A percentile compares a stretch with the other conserved stretches of the same genome.
phyloP scores from a whole-genome alignment of 1,140 invertebrate species.

The Thaumatotibia leucotreta region DNA sequence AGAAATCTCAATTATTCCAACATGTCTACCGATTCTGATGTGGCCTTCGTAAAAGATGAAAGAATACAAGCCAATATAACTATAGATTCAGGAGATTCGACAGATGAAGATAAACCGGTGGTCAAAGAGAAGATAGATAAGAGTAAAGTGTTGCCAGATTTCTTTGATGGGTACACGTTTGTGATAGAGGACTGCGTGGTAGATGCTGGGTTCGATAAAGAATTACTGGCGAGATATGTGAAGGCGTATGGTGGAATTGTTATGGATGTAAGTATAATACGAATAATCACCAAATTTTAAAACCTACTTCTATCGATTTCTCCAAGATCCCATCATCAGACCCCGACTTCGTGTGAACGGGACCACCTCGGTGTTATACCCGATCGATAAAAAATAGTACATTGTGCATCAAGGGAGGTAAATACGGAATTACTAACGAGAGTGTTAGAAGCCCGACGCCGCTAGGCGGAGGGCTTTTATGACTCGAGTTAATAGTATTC shows the following conservation, averaged over 20 bases:
- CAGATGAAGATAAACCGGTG: conserved; percentile 9
- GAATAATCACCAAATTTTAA: too few relatives aligned
- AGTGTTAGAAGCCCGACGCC: too few relatives aligned
- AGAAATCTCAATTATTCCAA: not conserved
- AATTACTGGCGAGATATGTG: conserved; percentile 38
- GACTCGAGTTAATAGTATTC: too few relatives aligned
- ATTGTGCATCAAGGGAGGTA: too few relatives aligned
- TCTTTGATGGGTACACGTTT: conserved; percentile 43
- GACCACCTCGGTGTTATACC: too few relatives aligned
- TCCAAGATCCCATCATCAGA: too few relatives aligned
- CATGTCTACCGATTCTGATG: conserved; percentile 22
- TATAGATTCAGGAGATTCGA: conserved; percentile 15
- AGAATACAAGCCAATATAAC: conserved; percentile 23
- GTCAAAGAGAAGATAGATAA: not conserved
- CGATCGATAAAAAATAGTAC: too few relatives aligned
- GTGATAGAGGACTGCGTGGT: conserved; percentile 17
- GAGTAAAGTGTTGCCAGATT: conserved; percentile 26
- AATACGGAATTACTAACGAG: too few relatives aligned
- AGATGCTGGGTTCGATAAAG: conserved; percentile 4
- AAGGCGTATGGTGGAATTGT: conserved; percentile 45
- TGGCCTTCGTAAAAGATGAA: conserved; percentile 37
- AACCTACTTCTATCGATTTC: too few relatives aligned
- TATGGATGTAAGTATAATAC: conserved; percentile 29
- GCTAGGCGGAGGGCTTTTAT: too few relatives aligned
- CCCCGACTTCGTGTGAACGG: too few relatives aligned